These are phyloP conservation scores for Aegotheles bennettii DNA, from an alignment of 2,113 vertebrate species.

Conservation along the genomic window DNA sequence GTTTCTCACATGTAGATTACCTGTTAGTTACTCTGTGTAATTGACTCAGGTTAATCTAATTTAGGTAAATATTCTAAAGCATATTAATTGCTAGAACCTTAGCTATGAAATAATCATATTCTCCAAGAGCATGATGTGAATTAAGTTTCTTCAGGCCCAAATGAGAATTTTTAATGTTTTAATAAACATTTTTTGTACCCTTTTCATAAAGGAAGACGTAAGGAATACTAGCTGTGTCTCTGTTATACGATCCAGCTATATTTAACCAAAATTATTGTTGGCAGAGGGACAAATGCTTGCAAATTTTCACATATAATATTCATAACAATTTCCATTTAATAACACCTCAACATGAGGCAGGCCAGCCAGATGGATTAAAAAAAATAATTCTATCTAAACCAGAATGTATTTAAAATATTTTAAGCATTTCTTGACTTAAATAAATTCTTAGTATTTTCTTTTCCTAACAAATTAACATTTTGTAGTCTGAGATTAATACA, in stretches of 20 bases:
- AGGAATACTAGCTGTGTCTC: background rate
- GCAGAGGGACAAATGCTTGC: background rate
- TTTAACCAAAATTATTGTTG: background rate
- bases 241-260: background rate
- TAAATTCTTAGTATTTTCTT: background rate
- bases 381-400: background rate
- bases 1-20: background rate
- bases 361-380: background rate
- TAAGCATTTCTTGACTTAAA: background rate
- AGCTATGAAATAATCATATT: background rate
- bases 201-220: background rate
- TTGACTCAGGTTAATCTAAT: conserved; percentile 16
- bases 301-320: background rate
- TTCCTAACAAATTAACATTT: background rate
- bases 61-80: background rate
- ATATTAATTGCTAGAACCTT: background rate
- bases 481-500: background rate
- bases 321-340: background rate
- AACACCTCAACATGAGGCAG: background rate
- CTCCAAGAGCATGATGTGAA: background rate
- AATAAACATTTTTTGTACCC: background rate
- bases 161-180: background rate
- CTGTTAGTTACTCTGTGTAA: background rate
- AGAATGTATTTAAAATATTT: background rate
- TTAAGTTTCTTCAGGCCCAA: background rate